Evolutionary conservation across 2,888 invertebrate species (phyloP).

Genomic region (Formica aserva): DNA sequence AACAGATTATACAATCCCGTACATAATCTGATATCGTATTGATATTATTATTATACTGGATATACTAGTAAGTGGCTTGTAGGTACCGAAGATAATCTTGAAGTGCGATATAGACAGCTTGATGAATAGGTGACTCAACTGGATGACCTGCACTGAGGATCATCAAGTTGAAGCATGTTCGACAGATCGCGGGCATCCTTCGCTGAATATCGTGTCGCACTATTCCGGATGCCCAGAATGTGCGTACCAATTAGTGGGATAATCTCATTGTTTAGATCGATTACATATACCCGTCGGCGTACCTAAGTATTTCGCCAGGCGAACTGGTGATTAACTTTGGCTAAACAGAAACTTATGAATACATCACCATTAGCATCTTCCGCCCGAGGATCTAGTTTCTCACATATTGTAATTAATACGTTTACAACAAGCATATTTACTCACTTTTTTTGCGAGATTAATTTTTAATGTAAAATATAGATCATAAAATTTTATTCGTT

Average conservation of each 20-base stretch:
- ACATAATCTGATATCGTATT: background rate
- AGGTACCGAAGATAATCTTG: constrained; percentile 15
- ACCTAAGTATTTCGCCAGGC: constrained; percentile 53
- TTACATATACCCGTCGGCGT: constrained; percentile 66
- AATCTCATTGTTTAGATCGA: constrained; percentile 81
- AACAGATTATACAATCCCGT: background rate
- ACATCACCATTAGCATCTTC: background rate
- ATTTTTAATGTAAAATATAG: background rate
- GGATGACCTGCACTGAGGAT: constrained; percentile 36
- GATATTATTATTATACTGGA: background rate
- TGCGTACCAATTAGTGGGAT: constrained; percentile 77
- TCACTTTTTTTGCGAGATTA: background rate
- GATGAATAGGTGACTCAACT: constrained; percentile 46
- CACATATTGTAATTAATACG: background rate
- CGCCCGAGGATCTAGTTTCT: background rate
- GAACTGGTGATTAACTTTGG: constrained; percentile 59
- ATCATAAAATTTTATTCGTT: background rate
- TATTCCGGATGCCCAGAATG: constrained; percentile 70
- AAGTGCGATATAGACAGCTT: constrained; percentile 12
- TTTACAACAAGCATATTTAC: background rate
- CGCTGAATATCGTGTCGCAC: constrained; percentile 54
- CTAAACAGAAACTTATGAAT: constrained; percentile 25
- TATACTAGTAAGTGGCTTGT: background rate
- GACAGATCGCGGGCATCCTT: constrained; percentile 55
- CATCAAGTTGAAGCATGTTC: constrained; percentile 53